Evolutionary conservation across 2,888 invertebrate species (phyloP), one percentile per base, ranked within the genome.

Genomic region (Amphiduros pacificus): DNA sequence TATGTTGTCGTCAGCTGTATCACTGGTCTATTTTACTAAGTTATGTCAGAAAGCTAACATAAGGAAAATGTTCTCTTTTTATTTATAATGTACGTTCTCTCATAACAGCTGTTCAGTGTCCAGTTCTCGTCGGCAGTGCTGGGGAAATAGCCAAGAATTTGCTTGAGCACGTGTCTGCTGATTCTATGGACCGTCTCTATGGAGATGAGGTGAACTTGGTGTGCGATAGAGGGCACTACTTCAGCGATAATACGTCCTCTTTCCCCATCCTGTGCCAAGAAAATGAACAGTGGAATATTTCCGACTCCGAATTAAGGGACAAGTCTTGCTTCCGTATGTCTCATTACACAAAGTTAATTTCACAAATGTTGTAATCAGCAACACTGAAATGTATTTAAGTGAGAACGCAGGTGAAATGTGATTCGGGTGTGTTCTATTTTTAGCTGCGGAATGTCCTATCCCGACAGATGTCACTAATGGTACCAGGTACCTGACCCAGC

Each of bases 171-270:
- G 6, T 44, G n/a, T 5, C 5, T 5, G 20, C 44, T 9, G 20
- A 20, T 41, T 66, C 65, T 0, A 20, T 44, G 4, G 51, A 26
- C 22, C 28, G 41, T 9, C 63, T 70, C 29, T 68, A 60, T 24
- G 66, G 58, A 24, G 66, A 68, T 9, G 61, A 61, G 14, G 65
- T 70, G 2, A 60, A 53, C 41, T 62, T 60, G 52, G 48, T 41
- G 22, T 70, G 70, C 49, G n/a, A 41, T 36, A 40, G 50, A 17
- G 70, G 70, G 11, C 58, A 69, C 60, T 65, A 67, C 63, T 55
- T 57, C 41, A 20, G 61, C 54, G 41, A 17, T 11, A 63, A 27
- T 31, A 53, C 31, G 3, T 32, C 49, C 22, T 48, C 36, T 11
- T 36, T 36, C 36, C 9, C 17, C 36, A 36, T 36, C 11, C 36